A percentile compares a stretch with the other conserved stretches of the same genome.
Conservation (phyloP, 1,140 invertebrate species). For the Copidosoma floridanum region DNA sequence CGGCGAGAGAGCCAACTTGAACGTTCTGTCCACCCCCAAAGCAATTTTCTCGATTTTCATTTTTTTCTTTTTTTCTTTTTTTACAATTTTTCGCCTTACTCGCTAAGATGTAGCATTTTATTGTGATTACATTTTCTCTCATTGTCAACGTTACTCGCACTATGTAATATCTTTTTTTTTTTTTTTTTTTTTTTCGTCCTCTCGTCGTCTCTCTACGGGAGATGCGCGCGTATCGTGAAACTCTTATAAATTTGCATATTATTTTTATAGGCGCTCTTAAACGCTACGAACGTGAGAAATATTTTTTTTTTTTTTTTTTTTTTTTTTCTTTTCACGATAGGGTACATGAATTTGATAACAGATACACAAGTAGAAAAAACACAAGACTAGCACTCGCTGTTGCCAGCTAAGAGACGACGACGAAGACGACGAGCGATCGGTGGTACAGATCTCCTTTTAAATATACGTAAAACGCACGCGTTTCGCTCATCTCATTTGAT, state of each 20-base stretch:
- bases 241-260: neutral
- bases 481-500: constrained; percentile 5
- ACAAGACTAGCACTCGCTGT: too few relatives aligned
- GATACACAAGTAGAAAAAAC: too few relatives aligned
- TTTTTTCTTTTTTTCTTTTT: too few relatives aligned
- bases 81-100: too few relatives aligned
- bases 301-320: constrained; percentile 37
- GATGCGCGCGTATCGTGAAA: too few relatives aligned
- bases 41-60: constrained; percentile 20
- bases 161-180: too few relatives aligned
- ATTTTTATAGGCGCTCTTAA: constrained; percentile 1
- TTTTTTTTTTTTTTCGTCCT: neutral
- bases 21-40: constrained; percentile 43
- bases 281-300: constrained; percentile 2
- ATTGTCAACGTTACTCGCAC: constrained; percentile 12
- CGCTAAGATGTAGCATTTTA: constrained; percentile 4
- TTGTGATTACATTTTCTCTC: constrained; percentile 11
- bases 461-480: too few relatives aligned
- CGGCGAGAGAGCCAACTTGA: constrained; percentile 10
- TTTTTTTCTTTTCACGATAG: too few relatives aligned
- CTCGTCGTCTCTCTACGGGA: constrained; percentile 31
- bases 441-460: too few relatives aligned
- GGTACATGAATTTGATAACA: too few relatives aligned
- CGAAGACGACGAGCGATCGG: constrained; percentile 10
- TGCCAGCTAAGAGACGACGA: constrained; percentile 27